phyloP scores from a whole-genome alignment of 2,888 invertebrate genomes.

The Cyclophora albipunctata region DNA sequence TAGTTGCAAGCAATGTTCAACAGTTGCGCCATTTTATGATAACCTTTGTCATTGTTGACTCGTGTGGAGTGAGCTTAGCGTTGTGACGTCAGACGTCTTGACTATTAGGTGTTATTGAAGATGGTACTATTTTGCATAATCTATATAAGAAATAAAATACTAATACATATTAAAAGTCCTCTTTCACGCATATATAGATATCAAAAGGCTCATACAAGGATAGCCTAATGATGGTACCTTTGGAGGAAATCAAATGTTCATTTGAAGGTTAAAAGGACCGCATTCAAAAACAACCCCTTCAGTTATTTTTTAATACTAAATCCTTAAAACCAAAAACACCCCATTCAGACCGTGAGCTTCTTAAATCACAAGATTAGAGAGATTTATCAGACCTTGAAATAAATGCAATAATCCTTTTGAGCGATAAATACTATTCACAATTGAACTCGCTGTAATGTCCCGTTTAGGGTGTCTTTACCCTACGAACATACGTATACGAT shows the following conservation, averaged over 20 bases:
- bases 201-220: too few relatives aligned
- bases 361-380: conserved; percentile 14
- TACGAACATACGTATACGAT: conserved; percentile 11
- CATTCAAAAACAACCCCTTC: too few relatives aligned
- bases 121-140: too few relatives aligned
- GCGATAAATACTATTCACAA: conserved; percentile 57
- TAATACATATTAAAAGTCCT: too few relatives aligned
- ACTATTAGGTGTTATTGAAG: not conserved
- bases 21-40: conserved; percentile 26
- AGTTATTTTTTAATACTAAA: too few relatives aligned
- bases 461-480: conserved; percentile 36
- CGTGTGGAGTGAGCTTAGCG: conserved; percentile 1
- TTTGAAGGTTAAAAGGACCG: too few relatives aligned
- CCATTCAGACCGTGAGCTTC: too few relatives aligned
- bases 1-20: conserved; percentile 35
- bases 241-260: too few relatives aligned
- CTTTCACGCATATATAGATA: too few relatives aligned
- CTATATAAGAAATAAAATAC: too few relatives aligned
- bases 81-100: conserved; percentile 1
- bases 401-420: conserved; percentile 22
- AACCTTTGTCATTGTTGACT: conserved; percentile 6
- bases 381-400: conserved; percentile 19
- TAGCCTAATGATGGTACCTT: too few relatives aligned
- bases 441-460: conserved; percentile 63
- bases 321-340: too few relatives aligned